phyloP scores from a whole-genome alignment of 2,113 vertebrate species.

The Spea bombifrons region DNA sequence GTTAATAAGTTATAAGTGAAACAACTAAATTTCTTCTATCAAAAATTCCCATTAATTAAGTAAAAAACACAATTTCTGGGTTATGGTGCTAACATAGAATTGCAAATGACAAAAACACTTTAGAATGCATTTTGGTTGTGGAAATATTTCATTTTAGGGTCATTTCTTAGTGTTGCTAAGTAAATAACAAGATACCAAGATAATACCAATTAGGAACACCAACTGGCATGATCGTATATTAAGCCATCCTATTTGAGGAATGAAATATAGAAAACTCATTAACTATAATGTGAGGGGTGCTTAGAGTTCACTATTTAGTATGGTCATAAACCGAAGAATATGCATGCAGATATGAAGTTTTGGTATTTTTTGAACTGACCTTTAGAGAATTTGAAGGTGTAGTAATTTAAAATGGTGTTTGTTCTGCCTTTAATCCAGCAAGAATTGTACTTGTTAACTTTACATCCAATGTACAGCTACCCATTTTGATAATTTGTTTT shows the following conservation, averaged over 20 bases:
- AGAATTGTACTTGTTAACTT: background rate
- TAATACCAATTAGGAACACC: slow-evolving; percentile 4
- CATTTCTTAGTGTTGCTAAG: background rate
- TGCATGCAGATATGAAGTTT: background rate
- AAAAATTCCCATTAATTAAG: too few relatives aligned
- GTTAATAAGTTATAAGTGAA: too few relatives aligned
- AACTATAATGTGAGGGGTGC: slow-evolving; percentile 16
- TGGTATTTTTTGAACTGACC: background rate
- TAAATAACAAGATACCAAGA: background rate
- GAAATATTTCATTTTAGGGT: background rate
- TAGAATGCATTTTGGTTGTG: background rate
- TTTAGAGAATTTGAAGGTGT: background rate
- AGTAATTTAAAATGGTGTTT: background rate
- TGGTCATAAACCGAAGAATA: slow-evolving; percentile 10
- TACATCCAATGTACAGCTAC: background rate
- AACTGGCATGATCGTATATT: slow-evolving; percentile 9
- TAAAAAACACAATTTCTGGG: too few relatives aligned
- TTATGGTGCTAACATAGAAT: too few relatives aligned
- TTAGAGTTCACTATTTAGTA: background rate
- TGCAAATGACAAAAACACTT: background rate
- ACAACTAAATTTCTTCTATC: too few relatives aligned
- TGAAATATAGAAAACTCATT: slow-evolving; percentile 18
- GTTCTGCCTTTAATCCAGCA: background rate
- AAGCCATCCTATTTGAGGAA: background rate
- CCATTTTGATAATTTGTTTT: background rate